phyloP scores from a whole-genome alignment of 2,888 invertebrate species.

The Pammene fasciana region DNA sequence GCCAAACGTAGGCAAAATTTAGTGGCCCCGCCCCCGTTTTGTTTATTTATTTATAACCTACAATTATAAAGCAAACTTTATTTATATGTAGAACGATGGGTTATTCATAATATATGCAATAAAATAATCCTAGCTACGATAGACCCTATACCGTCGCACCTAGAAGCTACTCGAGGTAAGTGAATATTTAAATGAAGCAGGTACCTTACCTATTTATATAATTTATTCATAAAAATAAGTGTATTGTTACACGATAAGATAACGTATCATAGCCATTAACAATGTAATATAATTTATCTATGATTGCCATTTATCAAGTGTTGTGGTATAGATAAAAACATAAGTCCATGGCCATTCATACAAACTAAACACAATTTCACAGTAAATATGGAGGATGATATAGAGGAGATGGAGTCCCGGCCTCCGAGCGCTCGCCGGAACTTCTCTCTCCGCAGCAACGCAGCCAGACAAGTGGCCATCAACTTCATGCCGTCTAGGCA shows the following conservation, averaged over 20 bases:
- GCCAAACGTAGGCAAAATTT: neutral
- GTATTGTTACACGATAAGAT: slow-evolving; percentile 10
- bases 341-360: neutral
- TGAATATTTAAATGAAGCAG: neutral
- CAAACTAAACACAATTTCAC: neutral
- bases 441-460: slow-evolving; percentile 62
- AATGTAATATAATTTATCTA: neutral
- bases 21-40: slow-evolving; percentile 4
- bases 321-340: neutral
- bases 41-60: slow-evolving; percentile 24
- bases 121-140: neutral
- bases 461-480: slow-evolving; percentile 72
- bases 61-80: neutral
- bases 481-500: slow-evolving; percentile 79
- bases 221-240: neutral
- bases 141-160: neutral
- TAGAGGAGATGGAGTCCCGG: slow-evolving; percentile 57
- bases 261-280: slow-evolving; percentile 16
- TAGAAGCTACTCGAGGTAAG: neutral
- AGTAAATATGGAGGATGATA: slow-evolving; percentile 51
- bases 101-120: neutral
- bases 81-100: neutral
- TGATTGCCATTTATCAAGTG: slow-evolving; percentile 1
- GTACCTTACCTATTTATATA: neutral
- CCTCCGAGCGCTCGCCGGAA: slow-evolving; percentile 59